These are phyloP conservation scores for Pandemis heparana DNA, from an alignment of 2,888 invertebrate genomes.

Conservation along the genomic window DNA sequence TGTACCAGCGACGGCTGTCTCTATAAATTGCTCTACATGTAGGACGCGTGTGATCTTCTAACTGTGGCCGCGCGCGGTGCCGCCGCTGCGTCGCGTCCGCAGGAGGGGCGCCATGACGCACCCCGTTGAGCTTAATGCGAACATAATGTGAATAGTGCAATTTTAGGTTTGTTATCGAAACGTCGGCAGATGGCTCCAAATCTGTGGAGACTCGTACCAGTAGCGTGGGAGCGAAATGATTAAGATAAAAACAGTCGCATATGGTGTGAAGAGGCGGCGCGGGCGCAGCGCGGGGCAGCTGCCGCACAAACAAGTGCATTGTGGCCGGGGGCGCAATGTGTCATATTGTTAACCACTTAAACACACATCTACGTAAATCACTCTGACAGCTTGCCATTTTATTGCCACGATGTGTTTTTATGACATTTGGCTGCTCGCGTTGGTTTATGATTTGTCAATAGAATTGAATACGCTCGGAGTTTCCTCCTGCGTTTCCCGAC, in stretches of 20 bases:
- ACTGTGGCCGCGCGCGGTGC: neutral
- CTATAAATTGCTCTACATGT: conserved; percentile 14
- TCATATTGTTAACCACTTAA: conserved; percentile 24
- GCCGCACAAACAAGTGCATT: conserved; percentile 29
- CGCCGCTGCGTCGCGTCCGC: neutral
- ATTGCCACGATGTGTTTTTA: neutral
- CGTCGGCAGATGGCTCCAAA: conserved; percentile 27
- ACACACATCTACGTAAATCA: conserved; percentile 16
- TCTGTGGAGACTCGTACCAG: conserved; percentile 19
- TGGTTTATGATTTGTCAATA: neutral
- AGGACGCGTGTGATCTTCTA: conserved; percentile 4
- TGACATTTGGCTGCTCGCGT: neutral
- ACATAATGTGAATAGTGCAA: neutral
- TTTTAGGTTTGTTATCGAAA: conserved; percentile 9
- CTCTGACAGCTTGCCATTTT: conserved; percentile 23
- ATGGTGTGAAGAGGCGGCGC: conserved; percentile 24
- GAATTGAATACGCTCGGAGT: neutral
- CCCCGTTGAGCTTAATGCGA: neutral
- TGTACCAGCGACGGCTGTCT: conserved; percentile 13
- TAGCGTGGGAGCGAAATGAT: conserved; percentile 38
- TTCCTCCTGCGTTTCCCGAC: neutral
- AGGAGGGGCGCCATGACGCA: neutral
- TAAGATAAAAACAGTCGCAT: conserved; percentile 35
- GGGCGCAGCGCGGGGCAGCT: conserved; percentile 8
- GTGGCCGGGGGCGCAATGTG: conserved; percentile 17